phyloP scores from a whole-genome alignment of 1,140 invertebrate species.

The Camponotus vicinus region DNA sequence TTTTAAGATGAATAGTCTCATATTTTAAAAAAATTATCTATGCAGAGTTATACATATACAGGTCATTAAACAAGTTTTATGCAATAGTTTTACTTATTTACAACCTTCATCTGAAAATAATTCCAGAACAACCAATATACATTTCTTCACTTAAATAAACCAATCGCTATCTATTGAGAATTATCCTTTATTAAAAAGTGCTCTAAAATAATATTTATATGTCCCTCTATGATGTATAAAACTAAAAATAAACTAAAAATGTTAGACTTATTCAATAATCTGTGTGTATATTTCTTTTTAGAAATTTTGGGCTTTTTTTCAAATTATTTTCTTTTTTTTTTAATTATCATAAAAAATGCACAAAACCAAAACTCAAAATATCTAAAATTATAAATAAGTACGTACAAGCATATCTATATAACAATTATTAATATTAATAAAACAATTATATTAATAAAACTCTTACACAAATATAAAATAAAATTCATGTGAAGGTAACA shows the following conservation, averaged over 20 bases:
- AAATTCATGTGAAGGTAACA: not conserved
- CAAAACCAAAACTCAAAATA: not conserved
- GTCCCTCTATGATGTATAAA: no score
- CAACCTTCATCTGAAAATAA: no score
- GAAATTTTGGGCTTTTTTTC: not conserved
- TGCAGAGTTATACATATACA: not conserved
- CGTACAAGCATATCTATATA: not conserved
- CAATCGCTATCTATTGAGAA: no score
- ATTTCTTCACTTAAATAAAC: no score
- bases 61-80: no score
- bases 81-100: no score
- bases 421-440: not conserved
- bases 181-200: no score
- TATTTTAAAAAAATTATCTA: not conserved
- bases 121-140: no score
- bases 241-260: no score
- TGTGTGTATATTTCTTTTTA: not conserved
- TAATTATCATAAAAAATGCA: not conserved
- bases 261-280: no score
- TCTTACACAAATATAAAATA: not conserved
- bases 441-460: not conserved
- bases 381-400: slow-evolving; percentile 8
- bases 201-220: no score
- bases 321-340: not conserved
- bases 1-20: not conserved